Conservation (phyloP, 92 coral and sea anemone species). For the Palythoa caribaeorum region DNA sequence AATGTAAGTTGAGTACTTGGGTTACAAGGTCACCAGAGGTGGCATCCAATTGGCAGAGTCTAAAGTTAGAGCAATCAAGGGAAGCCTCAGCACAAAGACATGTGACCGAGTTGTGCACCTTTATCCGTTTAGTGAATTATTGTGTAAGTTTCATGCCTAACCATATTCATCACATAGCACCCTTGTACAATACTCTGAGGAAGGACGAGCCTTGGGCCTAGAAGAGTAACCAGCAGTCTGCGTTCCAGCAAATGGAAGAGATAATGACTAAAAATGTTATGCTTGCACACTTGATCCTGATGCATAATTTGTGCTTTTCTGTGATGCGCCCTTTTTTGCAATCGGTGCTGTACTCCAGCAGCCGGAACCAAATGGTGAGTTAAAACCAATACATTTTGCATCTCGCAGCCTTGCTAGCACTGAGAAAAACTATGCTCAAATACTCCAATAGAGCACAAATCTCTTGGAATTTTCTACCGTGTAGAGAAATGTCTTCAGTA, state of each 20-base stretch:
- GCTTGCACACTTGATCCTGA: constrained; percentile 57
- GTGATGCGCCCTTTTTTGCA: constrained; percentile 54
- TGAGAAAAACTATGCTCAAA: background rate
- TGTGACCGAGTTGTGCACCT: background rate
- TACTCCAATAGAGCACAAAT: constrained; percentile 57
- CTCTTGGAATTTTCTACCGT: constrained; percentile 51
- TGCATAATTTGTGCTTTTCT: constrained; percentile 54
- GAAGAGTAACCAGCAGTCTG: background rate
- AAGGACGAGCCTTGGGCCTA: background rate
- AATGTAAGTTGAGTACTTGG: constrained; percentile 39
- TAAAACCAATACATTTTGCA: too few relatives aligned
- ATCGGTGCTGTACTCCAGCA: too few relatives aligned
- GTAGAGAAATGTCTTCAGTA: constrained; percentile 56
- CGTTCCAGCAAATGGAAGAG: constrained; percentile 18
- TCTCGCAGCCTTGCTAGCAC: too few relatives aligned
- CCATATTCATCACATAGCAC: constrained; percentile 44
- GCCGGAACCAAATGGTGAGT: too few relatives aligned
- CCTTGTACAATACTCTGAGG: constrained; percentile 40
- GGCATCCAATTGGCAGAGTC: constrained; percentile 37
- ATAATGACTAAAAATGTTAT: constrained; percentile 39
- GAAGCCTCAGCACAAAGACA: constrained; percentile 39
- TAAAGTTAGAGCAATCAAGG: background rate
- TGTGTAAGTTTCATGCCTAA: constrained; percentile 18
- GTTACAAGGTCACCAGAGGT: constrained; percentile 29
- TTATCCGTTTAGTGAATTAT: constrained; percentile 36